Evolutionary conservation across 2,797 vertebrate species (phyloP).

Genomic region (Delichon dasypus): DNA sequence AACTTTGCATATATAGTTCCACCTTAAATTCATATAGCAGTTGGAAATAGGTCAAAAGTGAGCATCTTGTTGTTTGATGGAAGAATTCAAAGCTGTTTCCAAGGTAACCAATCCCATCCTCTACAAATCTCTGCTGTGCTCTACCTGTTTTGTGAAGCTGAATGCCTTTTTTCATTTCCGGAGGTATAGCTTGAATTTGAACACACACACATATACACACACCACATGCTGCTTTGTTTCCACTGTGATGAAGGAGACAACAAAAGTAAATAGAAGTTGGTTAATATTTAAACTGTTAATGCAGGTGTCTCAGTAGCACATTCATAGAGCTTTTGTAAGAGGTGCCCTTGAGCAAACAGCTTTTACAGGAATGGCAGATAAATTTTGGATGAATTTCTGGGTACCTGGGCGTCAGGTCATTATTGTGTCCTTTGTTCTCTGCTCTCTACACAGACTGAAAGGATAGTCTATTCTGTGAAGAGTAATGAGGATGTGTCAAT

Average conservation of each 20-base stretch:
- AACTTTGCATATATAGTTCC: background rate
- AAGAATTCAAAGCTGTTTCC: constrained; percentile 71
- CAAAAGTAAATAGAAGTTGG: constrained; percentile 35
- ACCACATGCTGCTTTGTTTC: constrained; percentile 24
- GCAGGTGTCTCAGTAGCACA: background rate
- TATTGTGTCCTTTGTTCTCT: background rate
- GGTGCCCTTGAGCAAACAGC: constrained; percentile 36
- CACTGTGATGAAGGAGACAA: background rate
- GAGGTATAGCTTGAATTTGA: constrained; percentile 19
- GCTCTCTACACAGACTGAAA: background rate
- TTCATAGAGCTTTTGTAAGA: background rate
- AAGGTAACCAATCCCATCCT: constrained; percentile 66
- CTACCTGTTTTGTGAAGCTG: constrained; percentile 43
- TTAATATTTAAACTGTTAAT: constrained; percentile 62
- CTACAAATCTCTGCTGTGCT: constrained; percentile 41
- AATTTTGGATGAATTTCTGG: constrained; percentile 48
- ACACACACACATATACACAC: background rate
- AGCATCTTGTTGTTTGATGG: constrained; percentile 62
- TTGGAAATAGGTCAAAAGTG: constrained; percentile 58
- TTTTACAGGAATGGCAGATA: constrained; percentile 38
- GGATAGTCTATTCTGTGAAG: background rate
- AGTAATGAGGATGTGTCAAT: constrained; percentile 5
- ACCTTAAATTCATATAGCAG: constrained; percentile 36
- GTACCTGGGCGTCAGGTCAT: background rate
- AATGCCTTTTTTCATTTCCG: constrained; percentile 32